These are phyloP conservation scores for Drosophila paulistorum DNA, from an alignment of 1,140 invertebrate genomes.

Conservation along the genomic window DNA sequence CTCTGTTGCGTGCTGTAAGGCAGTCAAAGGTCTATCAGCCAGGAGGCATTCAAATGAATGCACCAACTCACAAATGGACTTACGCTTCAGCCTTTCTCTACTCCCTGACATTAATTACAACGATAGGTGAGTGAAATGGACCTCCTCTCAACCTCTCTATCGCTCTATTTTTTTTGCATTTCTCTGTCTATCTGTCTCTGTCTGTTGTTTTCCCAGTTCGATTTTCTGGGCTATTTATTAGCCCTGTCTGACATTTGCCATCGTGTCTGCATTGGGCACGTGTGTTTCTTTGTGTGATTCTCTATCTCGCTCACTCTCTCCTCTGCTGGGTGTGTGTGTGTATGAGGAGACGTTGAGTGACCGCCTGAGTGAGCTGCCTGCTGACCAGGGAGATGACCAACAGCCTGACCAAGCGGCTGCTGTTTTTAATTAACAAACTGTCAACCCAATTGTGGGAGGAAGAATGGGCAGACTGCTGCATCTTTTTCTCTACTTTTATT, in stretches of 20 bases:
- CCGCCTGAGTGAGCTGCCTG: constrained; percentile 54
- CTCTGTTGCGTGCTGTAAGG: constrained; percentile 80
- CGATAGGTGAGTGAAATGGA: constrained; percentile 91
- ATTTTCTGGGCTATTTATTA: constrained; percentile 71
- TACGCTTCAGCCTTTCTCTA: constrained; percentile 97
- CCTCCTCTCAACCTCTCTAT: not conserved
- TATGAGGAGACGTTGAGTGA: constrained; percentile 71
- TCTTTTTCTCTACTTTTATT: constrained; percentile 4
- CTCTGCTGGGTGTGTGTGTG: constrained; percentile 23
- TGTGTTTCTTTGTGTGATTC: constrained; percentile 9
- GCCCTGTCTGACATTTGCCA: constrained; percentile 65
- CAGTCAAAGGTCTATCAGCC: constrained; percentile 79
- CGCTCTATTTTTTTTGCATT: not conserved
- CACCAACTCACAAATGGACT: constrained; percentile 90
- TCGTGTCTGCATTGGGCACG: constrained; percentile 48
- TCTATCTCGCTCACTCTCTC: not conserved
- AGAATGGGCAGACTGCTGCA: not conserved
- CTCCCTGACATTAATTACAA: constrained; percentile 97
- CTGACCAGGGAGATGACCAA: constrained; percentile 34
- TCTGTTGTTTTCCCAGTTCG: constrained; percentile 24
- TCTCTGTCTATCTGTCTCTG: not conserved
- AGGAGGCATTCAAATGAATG: constrained; percentile 83
- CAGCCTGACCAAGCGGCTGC: constrained; percentile 45
- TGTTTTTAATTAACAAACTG: constrained; percentile 81
- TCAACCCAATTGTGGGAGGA: constrained; percentile 56